Conservation (phyloP, 2,797 vertebrate genomes). For the Rallus crepitans region DNA sequence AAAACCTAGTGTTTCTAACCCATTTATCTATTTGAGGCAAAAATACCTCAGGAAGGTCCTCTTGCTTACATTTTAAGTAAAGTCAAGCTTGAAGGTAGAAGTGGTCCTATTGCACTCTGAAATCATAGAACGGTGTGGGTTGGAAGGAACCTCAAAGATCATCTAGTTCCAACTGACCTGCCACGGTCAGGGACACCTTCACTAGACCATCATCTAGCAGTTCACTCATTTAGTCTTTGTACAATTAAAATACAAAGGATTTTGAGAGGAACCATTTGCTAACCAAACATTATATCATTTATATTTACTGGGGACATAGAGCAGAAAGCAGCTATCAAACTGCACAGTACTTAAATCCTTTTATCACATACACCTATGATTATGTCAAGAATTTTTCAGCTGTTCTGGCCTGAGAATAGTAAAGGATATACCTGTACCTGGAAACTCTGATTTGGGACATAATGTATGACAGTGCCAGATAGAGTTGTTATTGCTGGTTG, state of each 20-base stretch:
- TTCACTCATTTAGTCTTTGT: background rate
- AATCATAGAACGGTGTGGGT: background rate
- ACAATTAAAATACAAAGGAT: background rate
- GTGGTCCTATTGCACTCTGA: background rate
- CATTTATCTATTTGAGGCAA: background rate
- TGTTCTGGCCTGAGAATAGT: background rate
- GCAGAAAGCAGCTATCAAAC: background rate
- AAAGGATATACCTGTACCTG: background rate
- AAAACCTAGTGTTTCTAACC: background rate
- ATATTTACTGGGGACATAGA: background rate
- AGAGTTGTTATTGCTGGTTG: background rate
- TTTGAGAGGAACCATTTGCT: background rate
- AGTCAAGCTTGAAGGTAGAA: background rate
- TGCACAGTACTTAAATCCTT: background rate
- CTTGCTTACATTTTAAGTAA: background rate
- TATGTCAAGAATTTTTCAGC: background rate
- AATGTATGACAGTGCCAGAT: background rate
- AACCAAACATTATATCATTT: background rate
- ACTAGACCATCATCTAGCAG: background rate
- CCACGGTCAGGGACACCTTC: too few species aligned
- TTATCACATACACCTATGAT: background rate
- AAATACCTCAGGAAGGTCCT: background rate
- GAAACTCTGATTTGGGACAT: background rate
- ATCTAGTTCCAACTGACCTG: too few species aligned
- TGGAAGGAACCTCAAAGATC: too few species aligned